A percentile compares a stretch with the other conserved stretches of the same genome.
These are phyloP conservation scores for Scartelaos histophorus DNA, from an alignment of 2,113 vertebrate genomes.

Conservation along the genomic window DNA sequence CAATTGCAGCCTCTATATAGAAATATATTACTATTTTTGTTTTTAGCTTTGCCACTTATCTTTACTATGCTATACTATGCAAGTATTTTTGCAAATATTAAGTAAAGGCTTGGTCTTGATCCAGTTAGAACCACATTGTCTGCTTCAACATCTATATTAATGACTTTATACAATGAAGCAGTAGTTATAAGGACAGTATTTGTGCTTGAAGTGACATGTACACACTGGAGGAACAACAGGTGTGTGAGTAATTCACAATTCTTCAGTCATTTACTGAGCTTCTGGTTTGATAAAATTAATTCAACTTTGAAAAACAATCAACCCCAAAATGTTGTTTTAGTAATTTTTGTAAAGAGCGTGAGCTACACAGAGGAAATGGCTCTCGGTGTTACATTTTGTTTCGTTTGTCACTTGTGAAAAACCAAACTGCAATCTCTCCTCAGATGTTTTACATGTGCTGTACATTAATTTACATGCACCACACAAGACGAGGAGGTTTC, in stretches of 20 bases:
- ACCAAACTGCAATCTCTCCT: background rate
- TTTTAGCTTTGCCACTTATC: background rate
- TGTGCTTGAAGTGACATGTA: no score
- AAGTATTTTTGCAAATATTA: background rate
- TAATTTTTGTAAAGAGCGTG: background rate
- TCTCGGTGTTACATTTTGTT: background rate
- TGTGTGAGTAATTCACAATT: no score
- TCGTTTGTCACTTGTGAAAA: background rate
- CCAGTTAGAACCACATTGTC: no score
- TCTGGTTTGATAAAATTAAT: no score
- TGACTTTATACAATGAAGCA: no score
- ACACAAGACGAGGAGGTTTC: background rate
- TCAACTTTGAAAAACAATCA: no score
- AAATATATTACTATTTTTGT: background rate
- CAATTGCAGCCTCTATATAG: background rate
- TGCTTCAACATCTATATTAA: no score
- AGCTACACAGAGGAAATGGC: background rate
- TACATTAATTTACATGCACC: background rate
- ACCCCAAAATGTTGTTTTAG: no score
- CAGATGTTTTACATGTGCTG: conserved; percentile 1
- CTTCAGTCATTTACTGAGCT: no score
- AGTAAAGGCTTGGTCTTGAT: background rate
- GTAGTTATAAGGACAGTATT: no score
- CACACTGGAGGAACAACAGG: no score
- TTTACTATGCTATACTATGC: background rate